Percentiles rank a stretch among this genome's conserved stretches.
These are phyloP conservation scores for Silvanus unidentatus DNA, from an alignment of 2,888 invertebrate genomes.

Conservation along the genomic window DNA sequence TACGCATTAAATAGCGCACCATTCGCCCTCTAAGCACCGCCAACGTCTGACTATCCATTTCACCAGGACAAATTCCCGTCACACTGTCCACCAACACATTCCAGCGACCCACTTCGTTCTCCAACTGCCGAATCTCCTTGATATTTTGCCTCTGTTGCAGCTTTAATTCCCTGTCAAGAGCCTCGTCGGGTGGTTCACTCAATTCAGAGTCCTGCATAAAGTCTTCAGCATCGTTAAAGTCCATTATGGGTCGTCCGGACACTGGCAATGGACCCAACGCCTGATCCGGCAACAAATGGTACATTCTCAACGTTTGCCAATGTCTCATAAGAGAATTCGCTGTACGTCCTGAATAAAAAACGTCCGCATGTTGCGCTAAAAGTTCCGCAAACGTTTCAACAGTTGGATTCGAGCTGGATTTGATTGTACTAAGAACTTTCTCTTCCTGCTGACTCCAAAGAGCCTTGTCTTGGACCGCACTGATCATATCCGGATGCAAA, in stretches of 20 bases:
- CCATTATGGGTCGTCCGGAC: slow-evolving; percentile 49
- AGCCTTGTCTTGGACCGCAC: slow-evolving; percentile 81
- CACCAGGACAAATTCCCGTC: slow-evolving; percentile 74
- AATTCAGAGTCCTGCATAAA: slow-evolving; percentile 78
- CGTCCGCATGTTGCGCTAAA: slow-evolving; percentile 72
- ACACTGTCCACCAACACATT: slow-evolving; percentile 90
- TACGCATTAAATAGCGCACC: slow-evolving; percentile 91
- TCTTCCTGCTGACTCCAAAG: slow-evolving; percentile 88
- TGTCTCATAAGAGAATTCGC: slow-evolving; percentile 79
- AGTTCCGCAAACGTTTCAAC: slow-evolving; percentile 79
- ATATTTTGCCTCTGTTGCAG: slow-evolving; percentile 56
- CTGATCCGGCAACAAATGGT: slow-evolving; percentile 87
- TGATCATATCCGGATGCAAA: slow-evolving; percentile 84
- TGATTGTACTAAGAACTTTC: slow-evolving; percentile 71
- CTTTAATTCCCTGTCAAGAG: slow-evolving; percentile 70
- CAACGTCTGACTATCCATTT: slow-evolving; percentile 89
- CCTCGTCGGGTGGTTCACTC: slow-evolving; percentile 74
- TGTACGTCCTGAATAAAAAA: slow-evolving; percentile 84
- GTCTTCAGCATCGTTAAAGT: slow-evolving; percentile 91
- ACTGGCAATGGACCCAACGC: slow-evolving; percentile 50
- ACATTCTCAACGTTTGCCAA: slow-evolving; percentile 90
- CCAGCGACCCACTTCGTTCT: slow-evolving; percentile 82
- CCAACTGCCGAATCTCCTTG: slow-evolving; percentile 75
- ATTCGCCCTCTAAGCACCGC: slow-evolving; percentile 87
- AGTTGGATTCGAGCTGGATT: slow-evolving; percentile 67